A percentile compares a stretch with the other conserved stretches of the same genome.
Conservation (phyloP, 2,888 invertebrate species). For the Idaea straminata region DNA sequence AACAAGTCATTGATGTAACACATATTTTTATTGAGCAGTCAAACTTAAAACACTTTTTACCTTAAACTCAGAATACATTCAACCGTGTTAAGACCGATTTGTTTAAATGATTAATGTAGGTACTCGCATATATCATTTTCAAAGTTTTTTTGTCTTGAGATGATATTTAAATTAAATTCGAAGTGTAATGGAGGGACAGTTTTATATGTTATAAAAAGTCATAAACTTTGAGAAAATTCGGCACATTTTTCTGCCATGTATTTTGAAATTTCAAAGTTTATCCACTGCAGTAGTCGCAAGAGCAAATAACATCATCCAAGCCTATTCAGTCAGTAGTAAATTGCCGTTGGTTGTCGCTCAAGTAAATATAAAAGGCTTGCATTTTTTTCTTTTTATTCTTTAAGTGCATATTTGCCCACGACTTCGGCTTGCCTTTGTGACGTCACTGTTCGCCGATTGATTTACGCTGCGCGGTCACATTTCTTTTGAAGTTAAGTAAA, state of each 20-base stretch:
- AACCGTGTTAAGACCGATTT: conserved; percentile 36
- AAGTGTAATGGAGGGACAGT: too few relatives aligned
- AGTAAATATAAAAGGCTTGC: conserved; percentile 47
- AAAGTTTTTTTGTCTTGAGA: conserved; percentile 39
- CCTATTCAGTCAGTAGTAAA: conserved; percentile 44
- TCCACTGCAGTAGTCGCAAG: conserved; percentile 6
- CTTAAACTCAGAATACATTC: conserved; percentile 29
- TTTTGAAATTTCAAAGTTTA: background rate
- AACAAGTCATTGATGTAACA: background rate
- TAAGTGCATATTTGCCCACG: conserved; percentile 37
- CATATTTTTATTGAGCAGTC: background rate
- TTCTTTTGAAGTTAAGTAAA: conserved; percentile 17
- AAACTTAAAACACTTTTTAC: conserved; percentile 22
- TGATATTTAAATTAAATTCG: conserved; percentile 41
- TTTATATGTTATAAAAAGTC: too few relatives aligned
- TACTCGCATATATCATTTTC: conserved; percentile 24
- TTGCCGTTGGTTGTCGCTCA: conserved; percentile 58
- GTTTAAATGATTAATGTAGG: conserved; percentile 43
- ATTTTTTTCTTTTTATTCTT: conserved; percentile 33
- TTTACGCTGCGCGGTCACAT: conserved; percentile 25
- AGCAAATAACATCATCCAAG: conserved; percentile 22
- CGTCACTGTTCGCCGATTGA: conserved; percentile 35
- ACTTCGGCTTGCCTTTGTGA: conserved; percentile 44
- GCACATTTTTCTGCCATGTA: too few relatives aligned
- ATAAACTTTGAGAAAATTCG: too few relatives aligned